Base-by-base conservation (phyloP, 1,140 invertebrate species). In the Piezodorus guildinii region DNA sequence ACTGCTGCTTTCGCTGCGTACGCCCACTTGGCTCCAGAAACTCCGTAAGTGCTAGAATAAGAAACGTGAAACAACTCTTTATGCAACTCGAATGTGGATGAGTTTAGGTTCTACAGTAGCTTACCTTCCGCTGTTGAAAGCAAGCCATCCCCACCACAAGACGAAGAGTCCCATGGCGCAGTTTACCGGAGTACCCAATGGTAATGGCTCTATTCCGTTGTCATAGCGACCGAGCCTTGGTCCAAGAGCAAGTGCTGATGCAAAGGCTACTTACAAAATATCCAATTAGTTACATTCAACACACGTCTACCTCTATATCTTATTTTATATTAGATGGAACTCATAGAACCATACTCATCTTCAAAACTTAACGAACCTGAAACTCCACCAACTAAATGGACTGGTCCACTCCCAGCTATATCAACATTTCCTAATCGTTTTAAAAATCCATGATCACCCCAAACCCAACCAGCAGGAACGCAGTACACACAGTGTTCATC, bases 81-180 rank as follows among this genome's bases (percentile, higher is more conserved):
- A n/a, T 19, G 17, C n/a, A 2, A 39, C 1, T 8, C 12, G 3
- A 39, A 39, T 39, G 3, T 10, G 1, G 12, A 39, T 39, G 12
- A 8, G 14, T 1, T 49, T 12, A 2, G 46, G 8, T 49, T 8
- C n/a, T 21, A 19, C 5, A 6, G 5, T 16, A 19, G 16, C 12
- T 67, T 66, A 76, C 75, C 74, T 76, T 46, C 91, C 91, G 59
- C 90, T 93, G 74, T 96, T 96, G 70, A 95, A 96, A 3, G 90
- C 91, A 45, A 94, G 75, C 91, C 92, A 95, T 0, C 91, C 91
- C 88, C 91, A 95, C 92, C 93, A 96, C 5, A 96, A 76, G 27
- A 96, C 92, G 71, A 95, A 95, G 0, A 93, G 81, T 0, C 93
- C 94, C 80, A 96, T 85, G 27, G 93, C 84, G 9, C 91, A 89